A percentile compares a stretch with the other conserved stretches of the same genome.
phyloP scores from a whole-genome alignment of 1,140 invertebrate genomes.

The Drosophila nikananu region DNA sequence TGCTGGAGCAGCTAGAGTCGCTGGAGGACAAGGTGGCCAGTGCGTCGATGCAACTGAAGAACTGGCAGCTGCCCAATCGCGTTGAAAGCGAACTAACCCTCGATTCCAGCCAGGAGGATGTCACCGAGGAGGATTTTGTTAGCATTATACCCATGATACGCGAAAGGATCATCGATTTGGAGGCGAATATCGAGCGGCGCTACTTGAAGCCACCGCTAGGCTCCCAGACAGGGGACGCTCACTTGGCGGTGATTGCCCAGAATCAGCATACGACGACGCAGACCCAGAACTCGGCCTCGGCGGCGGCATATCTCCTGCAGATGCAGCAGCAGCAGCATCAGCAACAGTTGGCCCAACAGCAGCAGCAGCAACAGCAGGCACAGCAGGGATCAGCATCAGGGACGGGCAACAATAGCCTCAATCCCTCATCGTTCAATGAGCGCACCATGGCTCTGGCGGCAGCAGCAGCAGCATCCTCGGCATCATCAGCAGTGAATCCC shows the following conservation, averaged over 20 bases:
- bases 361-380: conserved; percentile 63
- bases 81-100: conserved; percentile 87
- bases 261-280: conserved; percentile 79
- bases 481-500: not conserved
- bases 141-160: conserved; percentile 89
- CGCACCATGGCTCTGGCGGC: conserved; percentile 79
- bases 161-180: conserved; percentile 92
- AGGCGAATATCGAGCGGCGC: conserved; percentile 95
- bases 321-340: conserved; percentile 80
- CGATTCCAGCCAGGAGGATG: conserved; percentile 86
- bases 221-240: conserved; percentile 85
- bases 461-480: conserved; percentile 55
- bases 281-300: conserved; percentile 79
- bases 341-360: conserved; percentile 50
- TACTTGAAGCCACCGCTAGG: conserved; percentile 97
- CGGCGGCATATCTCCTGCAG: conserved; percentile 73
- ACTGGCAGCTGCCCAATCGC: conserved; percentile 92
- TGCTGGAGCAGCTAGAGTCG: conserved; percentile 95
- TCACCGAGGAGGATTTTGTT: conserved; percentile 78
- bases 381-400: conserved; percentile 52
- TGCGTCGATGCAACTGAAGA: conserved; percentile 97
- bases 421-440: conserved; percentile 77
- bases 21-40: conserved; percentile 96
- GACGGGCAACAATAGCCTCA: conserved; percentile 42
- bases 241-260: conserved; percentile 83